A percentile compares a stretch with the other conserved stretches of the same genome.
Conservation (phyloP, 2,797 vertebrate species). For the Agapornis canus region DNA sequence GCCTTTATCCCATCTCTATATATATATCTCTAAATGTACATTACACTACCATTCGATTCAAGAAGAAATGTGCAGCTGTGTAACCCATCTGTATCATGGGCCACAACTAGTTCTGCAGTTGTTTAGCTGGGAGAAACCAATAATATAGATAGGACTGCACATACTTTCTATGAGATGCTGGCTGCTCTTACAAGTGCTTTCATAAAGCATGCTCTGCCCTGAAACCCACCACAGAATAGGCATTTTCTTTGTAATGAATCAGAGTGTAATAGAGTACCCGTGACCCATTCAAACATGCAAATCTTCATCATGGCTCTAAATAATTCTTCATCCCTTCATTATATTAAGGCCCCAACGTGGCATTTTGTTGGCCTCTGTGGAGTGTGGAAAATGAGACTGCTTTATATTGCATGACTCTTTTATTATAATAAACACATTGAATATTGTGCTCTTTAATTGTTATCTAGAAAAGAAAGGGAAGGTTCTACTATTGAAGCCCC, state of each 20-base stretch:
- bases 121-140: neutral
- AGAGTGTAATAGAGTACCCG: neutral
- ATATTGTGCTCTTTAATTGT: conserved; percentile 44
- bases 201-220: neutral
- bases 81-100: neutral
- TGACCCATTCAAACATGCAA: neutral
- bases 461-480: conserved; percentile 32
- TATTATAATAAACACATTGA: conserved; percentile 43
- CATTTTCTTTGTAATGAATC: neutral
- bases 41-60: neutral
- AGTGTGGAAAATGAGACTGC: conserved; percentile 15
- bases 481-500: neutral
- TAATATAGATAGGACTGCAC: neutral
- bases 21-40: neutral
- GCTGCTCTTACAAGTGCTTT: neutral
- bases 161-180: neutral
- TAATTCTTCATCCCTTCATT: conserved; percentile 5
- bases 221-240: neutral
- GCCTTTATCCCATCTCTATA: neutral
- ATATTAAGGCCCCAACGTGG: neutral
- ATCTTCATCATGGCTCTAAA: neutral
- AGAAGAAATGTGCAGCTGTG: neutral
- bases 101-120: neutral
- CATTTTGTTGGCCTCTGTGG: conserved; percentile 12
- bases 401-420: neutral